Conservation (phyloP, 2,113 vertebrate species). For the Tupaia tana region DNA sequence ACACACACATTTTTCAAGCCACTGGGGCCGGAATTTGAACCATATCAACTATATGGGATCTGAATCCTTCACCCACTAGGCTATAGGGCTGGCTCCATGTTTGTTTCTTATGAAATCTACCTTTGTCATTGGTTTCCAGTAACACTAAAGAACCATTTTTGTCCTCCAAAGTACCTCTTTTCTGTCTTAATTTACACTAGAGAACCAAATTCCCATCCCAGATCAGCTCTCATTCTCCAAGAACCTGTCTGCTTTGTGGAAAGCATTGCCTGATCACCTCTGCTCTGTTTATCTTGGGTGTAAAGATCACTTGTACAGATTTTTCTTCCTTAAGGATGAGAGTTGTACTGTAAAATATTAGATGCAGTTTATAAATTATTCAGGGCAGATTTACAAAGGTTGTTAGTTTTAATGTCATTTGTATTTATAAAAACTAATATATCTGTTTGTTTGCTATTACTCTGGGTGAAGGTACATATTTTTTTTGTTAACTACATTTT, state of each 20-base stretch:
- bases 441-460: constrained; percentile 24
- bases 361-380: constrained; percentile 30
- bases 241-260: neutral
- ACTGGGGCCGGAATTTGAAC: too few relatives aligned
- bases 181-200: constrained; percentile 17
- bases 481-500: constrained; percentile 32
- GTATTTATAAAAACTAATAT: constrained; percentile 19
- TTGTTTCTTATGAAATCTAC: constrained; percentile 20
- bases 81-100: too few relatives aligned
- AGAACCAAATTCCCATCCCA: neutral
- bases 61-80: too few relatives aligned
- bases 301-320: constrained; percentile 16
- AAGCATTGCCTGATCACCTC: neutral
- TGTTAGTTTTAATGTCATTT: constrained; percentile 30
- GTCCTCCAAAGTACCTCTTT: neutral
- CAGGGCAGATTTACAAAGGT: neutral
- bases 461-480: neutral
- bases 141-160: neutral
- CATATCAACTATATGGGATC: too few relatives aligned
- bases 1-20: too few relatives aligned
- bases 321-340: constrained; percentile 33
- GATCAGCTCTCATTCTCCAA: neutral
- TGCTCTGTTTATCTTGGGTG: neutral
- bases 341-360: neutral
- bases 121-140: neutral